Evolutionary conservation across 2,113 vertebrate species (phyloP), one percentile per base, ranked within the genome.

Genomic region (Progne subis): DNA sequence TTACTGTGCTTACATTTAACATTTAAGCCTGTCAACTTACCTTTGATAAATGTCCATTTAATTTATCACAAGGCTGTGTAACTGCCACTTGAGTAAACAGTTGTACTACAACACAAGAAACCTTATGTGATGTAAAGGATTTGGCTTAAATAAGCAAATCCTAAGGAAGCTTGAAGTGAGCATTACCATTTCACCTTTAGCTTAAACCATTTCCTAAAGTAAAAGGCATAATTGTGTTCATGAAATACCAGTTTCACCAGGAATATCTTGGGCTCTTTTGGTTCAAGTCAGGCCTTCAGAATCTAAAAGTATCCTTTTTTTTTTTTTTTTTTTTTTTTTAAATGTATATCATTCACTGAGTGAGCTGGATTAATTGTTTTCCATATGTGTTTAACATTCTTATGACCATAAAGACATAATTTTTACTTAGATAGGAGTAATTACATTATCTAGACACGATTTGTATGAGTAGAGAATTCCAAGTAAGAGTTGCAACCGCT

Each of bases 71-170:
- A 69, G 75, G 32, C 85, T 87, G 37, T 74, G 75, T 63, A 88
- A 37, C 75, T 94, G 75, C 89, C 89, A 86, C 78, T 95, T 95
- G 63, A 68, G 67, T 95, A 92, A 95, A 96, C 57, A 95, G 19
- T 19, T 84, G 31, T 47, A 39, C 46, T 76, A 77, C 78, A 85
- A 39, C 70, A 93, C 59, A 87, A 88, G 84, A 87, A 89, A 82
- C 67, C 34, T 82, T 83, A 50, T 67, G 28, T 86, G 52, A 74
- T 74, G 32, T 76, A 68, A 69, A 92, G 25, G 19, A 34, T 90
- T 90, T 90, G 31, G 83, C 37, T 92, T 83, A 50, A 84, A 46
- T 63, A 79, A 77, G 18, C 55, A 88, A 93, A 88, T 81, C 47
- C 28, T 25, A 50, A 86, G 64, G 53, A 94, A 92, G 64, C 15